These are phyloP conservation scores for Bilobella aurantiaca DNA, from an alignment of 1,140 invertebrate genomes.

Conservation along the genomic window DNA sequence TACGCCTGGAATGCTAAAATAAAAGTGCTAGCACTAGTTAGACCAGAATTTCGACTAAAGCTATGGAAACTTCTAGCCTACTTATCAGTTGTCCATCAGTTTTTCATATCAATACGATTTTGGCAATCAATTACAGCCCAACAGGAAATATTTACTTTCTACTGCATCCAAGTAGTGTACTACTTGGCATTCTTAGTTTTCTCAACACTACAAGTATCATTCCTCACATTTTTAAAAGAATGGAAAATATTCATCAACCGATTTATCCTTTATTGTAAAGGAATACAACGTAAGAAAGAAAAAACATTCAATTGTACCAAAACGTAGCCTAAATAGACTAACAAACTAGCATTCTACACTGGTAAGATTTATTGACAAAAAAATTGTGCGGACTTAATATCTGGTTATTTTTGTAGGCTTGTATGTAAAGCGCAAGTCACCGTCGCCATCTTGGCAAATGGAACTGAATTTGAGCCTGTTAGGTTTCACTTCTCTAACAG, in stretches of 20 bases:
- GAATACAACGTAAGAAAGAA: not conserved
- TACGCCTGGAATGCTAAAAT: not conserved
- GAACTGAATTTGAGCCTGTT: not conserved
- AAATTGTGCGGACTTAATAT: not conserved
- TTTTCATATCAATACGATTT: not conserved
- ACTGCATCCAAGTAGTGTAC: not conserved
- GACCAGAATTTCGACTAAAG: not conserved
- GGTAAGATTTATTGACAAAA: not conserved
- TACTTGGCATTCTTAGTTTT: not conserved
- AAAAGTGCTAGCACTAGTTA: not conserved
- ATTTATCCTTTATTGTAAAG: not conserved
- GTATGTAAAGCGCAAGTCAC: not conserved
- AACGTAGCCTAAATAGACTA: not conserved
- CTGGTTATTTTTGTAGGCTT: not conserved
- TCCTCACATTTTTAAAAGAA: not conserved
- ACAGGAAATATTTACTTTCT: not conserved
- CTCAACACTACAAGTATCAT: not conserved
- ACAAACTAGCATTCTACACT: too few relatives aligned
- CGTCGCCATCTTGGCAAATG: not conserved
- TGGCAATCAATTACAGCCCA: not conserved
- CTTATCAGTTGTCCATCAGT: not conserved
- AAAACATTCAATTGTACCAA: not conserved
- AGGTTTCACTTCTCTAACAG: not conserved
- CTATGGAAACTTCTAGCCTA: not conserved
- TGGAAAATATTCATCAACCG: not conserved